These are phyloP conservation scores for Parambassis ranga DNA, from an alignment of 2,797 vertebrate species.

Conservation along the genomic window DNA sequence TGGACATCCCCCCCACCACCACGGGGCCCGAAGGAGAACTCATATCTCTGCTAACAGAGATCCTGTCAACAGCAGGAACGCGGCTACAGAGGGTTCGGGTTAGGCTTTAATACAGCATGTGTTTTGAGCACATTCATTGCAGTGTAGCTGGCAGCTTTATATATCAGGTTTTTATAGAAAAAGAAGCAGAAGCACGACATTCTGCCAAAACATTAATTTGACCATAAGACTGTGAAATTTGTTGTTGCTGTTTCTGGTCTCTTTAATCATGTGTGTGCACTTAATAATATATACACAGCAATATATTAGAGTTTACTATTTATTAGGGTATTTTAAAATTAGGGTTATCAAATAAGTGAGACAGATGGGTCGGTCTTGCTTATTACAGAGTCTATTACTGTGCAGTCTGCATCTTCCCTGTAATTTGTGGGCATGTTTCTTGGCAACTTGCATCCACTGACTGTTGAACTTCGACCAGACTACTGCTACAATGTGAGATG, in stretches of 20 bases:
- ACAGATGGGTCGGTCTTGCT: no score
- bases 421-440: background rate
- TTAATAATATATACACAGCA: no score
- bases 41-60: constrained; percentile 33
- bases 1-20: constrained; percentile 43
- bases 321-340: no score
- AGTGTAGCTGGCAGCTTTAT: background rate
- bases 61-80: constrained; percentile 12
- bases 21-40: constrained; percentile 9
- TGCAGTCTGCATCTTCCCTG: background rate
- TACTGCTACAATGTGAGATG: no score
- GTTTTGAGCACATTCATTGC: background rate
- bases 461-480: background rate
- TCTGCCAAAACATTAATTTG: no score
- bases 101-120: background rate
- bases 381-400: no score
- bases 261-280: no score
- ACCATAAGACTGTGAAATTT: background rate
- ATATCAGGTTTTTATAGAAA: background rate
- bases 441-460: background rate
- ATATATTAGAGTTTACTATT: no score
- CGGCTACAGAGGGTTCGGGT: background rate
- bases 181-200: background rate
- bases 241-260: background rate
- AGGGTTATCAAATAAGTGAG: no score